Percentiles rank a stretch among this genome's conserved stretches.
These are phyloP conservation scores for Notolepis coatsorum DNA, from an alignment of 2,797 vertebrate genomes.

Conservation along the genomic window DNA sequence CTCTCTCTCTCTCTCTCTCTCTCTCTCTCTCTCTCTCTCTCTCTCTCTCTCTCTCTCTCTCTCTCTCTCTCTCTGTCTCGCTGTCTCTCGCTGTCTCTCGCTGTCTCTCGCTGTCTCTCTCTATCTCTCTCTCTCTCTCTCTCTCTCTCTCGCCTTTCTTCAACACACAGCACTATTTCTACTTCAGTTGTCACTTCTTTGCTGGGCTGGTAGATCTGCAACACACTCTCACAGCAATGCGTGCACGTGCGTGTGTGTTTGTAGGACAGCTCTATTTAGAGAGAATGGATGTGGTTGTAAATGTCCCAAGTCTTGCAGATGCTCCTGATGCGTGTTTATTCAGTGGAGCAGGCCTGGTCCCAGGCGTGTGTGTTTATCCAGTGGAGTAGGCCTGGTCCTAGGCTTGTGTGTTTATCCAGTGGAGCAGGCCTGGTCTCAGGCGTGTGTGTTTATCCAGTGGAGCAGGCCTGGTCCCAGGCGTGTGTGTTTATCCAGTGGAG, in stretches of 20 bases:
- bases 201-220: conserved; percentile 30
- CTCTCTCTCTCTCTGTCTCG: conserved; percentile 20
- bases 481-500: conserved; percentile 54
- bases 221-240: conserved; percentile 24
- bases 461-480: too few relatives aligned
- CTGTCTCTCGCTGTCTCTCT: too few relatives aligned
- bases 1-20: conserved; percentile 22
- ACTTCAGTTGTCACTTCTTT: conserved; percentile 40
- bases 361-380: conserved; percentile 52
- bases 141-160: conserved; percentile 35
- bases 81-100: too few relatives aligned
- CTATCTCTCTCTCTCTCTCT: conserved; percentile 29
- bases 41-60: conserved; percentile 32
- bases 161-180: conserved; percentile 7
- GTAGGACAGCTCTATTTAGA: conserved; percentile 36
- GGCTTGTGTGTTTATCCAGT: conserved; percentile 54
- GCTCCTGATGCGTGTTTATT: conserved; percentile 32
- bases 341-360: too few relatives aligned
- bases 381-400: too few relatives aligned
- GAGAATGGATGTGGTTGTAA: neutral
- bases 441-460: too few relatives aligned
- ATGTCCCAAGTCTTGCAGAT: conserved; percentile 45
- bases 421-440: conserved; percentile 34
- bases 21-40: conserved; percentile 34
- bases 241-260: conserved; percentile 10